phyloP scores from a whole-genome alignment of 2,113 vertebrate species.

The Cololabis saira region DNA sequence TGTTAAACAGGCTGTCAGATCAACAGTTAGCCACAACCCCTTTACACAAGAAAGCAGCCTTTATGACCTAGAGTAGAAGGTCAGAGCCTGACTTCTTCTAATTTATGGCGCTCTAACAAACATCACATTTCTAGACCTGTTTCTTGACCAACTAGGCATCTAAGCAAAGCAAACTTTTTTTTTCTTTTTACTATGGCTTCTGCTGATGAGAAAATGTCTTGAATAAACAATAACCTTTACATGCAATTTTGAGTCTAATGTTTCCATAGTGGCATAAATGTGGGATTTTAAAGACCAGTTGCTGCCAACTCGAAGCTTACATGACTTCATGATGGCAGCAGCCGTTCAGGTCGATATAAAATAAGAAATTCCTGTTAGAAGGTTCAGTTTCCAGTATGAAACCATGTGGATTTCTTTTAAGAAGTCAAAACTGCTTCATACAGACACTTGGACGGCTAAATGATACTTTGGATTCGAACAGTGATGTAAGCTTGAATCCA shows the following conservation, averaged over 20 bases:
- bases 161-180: background rate
- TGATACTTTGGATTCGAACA: too few relatives aligned
- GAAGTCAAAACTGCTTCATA: too few relatives aligned
- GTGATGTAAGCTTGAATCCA: background rate
- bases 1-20: constrained; percentile 67
- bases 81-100: background rate
- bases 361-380: background rate
- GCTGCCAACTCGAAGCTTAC: background rate
- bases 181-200: too few relatives aligned
- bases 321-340: background rate
- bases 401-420: too few relatives aligned
- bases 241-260: too few relatives aligned
- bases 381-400: too few relatives aligned
- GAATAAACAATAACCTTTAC: too few relatives aligned
- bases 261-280: background rate
- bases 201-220: too few relatives aligned
- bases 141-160: background rate
- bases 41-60: constrained; percentile 14
- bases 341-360: background rate
- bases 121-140: background rate
- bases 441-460: too few relatives aligned
- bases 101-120: background rate
- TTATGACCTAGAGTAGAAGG: constrained; percentile 19
- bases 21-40: constrained; percentile 28
- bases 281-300: background rate